Evolutionary conservation across 2,888 invertebrate species (phyloP).

Genomic region (Lasioglossum zephyrum): DNA sequence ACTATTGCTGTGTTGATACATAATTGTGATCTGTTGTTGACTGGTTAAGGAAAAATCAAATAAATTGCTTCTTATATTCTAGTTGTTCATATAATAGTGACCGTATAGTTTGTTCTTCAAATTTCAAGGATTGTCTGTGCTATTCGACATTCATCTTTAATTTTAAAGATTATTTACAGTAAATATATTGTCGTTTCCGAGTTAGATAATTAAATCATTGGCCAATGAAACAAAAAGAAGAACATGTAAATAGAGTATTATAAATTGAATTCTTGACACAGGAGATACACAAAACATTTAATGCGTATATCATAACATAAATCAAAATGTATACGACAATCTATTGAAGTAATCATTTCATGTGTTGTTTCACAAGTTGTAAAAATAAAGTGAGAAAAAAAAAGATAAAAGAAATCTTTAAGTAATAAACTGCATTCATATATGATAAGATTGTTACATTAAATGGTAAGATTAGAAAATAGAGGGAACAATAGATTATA

Average conservation of each 20-base stretch:
- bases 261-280: neutral
- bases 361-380: neutral
- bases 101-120: neutral
- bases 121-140: neutral
- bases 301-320: neutral
- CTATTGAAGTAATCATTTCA: neutral
- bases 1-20: slow-evolving; percentile 99
- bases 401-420: slow-evolving; percentile 15
- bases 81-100: neutral
- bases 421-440: slow-evolving; percentile 16
- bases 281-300: neutral
- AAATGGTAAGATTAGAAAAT: slow-evolving; percentile 70
- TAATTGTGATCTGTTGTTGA: slow-evolving; percentile 90
- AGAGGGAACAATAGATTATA: slow-evolving; percentile 68
- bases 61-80: neutral
- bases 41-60: slow-evolving; percentile 58
- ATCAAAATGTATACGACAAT: neutral
- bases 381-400: slow-evolving; percentile 15
- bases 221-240: neutral
- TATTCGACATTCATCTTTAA: neutral
- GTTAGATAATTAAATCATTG: neutral
- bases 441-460: slow-evolving; percentile 47
- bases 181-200: neutral
- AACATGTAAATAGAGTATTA: neutral
- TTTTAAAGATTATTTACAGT: neutral